phyloP scores from a whole-genome alignment of 2,797 vertebrate species.

The Gambelia wislizenii region DNA sequence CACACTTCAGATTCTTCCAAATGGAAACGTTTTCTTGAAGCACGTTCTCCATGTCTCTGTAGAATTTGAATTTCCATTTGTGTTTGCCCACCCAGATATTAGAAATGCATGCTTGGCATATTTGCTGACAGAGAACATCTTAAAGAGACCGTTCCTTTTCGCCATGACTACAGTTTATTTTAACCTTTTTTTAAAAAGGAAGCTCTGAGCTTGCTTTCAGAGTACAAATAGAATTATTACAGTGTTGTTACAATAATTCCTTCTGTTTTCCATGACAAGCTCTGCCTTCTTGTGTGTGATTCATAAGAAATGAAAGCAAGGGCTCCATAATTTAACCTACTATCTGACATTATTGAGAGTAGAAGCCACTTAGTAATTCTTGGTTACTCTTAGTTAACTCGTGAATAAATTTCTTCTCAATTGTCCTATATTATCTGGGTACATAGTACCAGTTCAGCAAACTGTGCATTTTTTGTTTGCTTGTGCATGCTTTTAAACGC shows the following conservation, averaged over 20 bases:
- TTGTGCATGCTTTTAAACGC: not conserved
- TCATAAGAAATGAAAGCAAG: conserved; percentile 51
- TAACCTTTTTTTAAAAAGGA: conserved; percentile 43
- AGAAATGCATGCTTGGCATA: conserved; percentile 70
- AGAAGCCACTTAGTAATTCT: conserved; percentile 24
- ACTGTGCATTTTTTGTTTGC: not conserved
- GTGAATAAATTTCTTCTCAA: not conserved
- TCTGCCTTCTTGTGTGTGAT: conserved; percentile 38
- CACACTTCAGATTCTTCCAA: conserved; percentile 69
- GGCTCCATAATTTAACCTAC: conserved; percentile 32
- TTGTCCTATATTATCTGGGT: not conserved
- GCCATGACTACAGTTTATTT: conserved; percentile 58
- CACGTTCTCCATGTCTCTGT: conserved; percentile 71
- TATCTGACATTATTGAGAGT: conserved; percentile 36
- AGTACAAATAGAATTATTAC: conserved; percentile 68
- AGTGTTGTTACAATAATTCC: conserved; percentile 66
- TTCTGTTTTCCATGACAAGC: conserved; percentile 54
- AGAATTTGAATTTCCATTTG: conserved; percentile 75
- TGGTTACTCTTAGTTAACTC: not conserved
- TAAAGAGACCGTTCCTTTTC: conserved; percentile 71
- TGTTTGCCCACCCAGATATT: conserved; percentile 72
- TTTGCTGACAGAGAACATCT: conserved; percentile 70
- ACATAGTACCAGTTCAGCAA: not conserved
- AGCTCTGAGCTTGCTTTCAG: conserved; percentile 68
- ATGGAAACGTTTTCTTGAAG: conserved; percentile 76